These are phyloP conservation scores for Rapana venosa DNA, from an alignment of 2,888 invertebrate species.

Conservation along the genomic window DNA sequence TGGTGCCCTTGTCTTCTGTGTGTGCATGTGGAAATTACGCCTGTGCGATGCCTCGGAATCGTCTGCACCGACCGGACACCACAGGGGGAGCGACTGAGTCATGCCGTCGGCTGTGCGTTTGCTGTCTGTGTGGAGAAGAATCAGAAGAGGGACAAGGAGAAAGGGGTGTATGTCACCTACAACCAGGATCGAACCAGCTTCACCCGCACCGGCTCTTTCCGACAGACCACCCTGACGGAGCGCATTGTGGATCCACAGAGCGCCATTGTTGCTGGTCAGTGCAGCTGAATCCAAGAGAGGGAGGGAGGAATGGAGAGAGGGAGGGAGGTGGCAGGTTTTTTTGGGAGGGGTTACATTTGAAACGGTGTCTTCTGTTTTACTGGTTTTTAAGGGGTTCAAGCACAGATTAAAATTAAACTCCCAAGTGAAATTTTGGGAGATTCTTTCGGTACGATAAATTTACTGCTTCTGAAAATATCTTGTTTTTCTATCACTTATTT, in stretches of 20 bases:
- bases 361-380: neutral
- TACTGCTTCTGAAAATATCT: neutral
- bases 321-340: neutral
- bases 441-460: neutral
- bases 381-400: neutral
- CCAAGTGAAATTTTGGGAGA: neutral
- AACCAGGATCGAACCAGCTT: conserved; percentile 84
- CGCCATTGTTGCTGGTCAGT: conserved; percentile 79
- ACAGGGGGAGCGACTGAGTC: conserved; percentile 96
- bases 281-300: neutral
- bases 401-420: too few relatives aligned
- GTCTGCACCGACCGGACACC: conserved; percentile 36
- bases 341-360: neutral
- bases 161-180: conserved; percentile 75
- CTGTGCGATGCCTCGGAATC: neutral
- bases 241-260: conserved; percentile 84
- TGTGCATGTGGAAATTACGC: conserved; percentile 10
- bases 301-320: neutral
- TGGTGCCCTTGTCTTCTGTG: conserved; percentile 31
- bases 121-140: conserved; percentile 98
- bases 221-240: conserved; percentile 88
- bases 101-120: conserved; percentile 99
- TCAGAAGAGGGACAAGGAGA: conserved; percentile 96
- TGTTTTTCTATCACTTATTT: too few relatives aligned
- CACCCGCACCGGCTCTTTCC: conserved; percentile 94